phyloP scores from a whole-genome alignment of 2,888 invertebrate genomes.

The Chymomyza caudatula region DNA sequence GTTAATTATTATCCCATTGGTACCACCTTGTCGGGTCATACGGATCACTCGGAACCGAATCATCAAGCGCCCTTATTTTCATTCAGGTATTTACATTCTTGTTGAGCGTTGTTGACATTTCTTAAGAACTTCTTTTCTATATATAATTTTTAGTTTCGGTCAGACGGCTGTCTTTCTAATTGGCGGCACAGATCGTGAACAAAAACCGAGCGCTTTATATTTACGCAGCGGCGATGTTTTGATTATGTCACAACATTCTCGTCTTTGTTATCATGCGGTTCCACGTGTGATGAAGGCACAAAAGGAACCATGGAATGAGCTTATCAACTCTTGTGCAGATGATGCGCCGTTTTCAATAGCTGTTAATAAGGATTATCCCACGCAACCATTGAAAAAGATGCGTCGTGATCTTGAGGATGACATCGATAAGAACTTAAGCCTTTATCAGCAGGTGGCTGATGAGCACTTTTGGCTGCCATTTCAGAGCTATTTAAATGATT shows the following conservation, averaged over 20 bases:
- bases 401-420: slow-evolving; percentile 2
- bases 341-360: slow-evolving; percentile 34
- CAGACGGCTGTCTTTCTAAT: slow-evolving; percentile 96
- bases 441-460: slow-evolving; percentile 72
- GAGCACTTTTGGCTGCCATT: slow-evolving; percentile 80
- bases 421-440: slow-evolving; percentile 40
- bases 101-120: not conserved
- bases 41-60: slow-evolving; percentile 94
- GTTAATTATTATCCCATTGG: slow-evolving; percentile 97
- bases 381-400: not conserved
- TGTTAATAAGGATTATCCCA: not conserved
- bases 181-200: slow-evolving; percentile 86
- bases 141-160: slow-evolving; percentile 86
- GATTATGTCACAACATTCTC: slow-evolving; percentile 91
- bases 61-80: slow-evolving; percentile 93
- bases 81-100: slow-evolving; percentile 81
- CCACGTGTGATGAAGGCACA: slow-evolving; percentile 86
- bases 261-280: slow-evolving; percentile 95
- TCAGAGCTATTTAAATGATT: slow-evolving; percentile 82
- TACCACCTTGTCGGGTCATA: slow-evolving; percentile 94
- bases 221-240: slow-evolving; percentile 94
- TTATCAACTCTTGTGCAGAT: not conserved
- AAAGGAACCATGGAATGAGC: slow-evolving; percentile 79
- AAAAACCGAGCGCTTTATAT: slow-evolving; percentile 84
- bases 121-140: not conserved